Percentiles rank a stretch among this genome's conserved stretches.
These are phyloP conservation scores for Clangula hyemalis DNA, from an alignment of 2,797 vertebrate genomes.

Conservation along the genomic window DNA sequence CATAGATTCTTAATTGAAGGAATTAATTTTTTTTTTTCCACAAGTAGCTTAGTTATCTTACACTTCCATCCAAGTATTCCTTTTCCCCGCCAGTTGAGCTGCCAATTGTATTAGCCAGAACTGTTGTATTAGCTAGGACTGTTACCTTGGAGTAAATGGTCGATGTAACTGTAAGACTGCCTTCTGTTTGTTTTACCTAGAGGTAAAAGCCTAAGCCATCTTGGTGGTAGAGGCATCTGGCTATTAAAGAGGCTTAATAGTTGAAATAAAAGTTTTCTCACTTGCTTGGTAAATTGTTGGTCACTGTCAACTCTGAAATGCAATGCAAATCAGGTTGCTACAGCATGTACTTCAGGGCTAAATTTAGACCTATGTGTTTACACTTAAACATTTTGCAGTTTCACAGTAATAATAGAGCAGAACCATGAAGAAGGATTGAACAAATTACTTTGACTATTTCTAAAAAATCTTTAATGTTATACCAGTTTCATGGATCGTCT, in stretches of 20 bases:
- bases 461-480: not conserved
- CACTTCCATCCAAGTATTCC: not conserved
- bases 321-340: not conserved
- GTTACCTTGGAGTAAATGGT: not conserved
- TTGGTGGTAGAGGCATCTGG: not conserved
- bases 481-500: not conserved
- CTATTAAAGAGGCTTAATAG: not conserved
- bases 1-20: not conserved
- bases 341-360: not conserved
- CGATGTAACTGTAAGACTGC: not conserved
- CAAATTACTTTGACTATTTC: not conserved
- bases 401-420: not conserved
- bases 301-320: not conserved
- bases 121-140: not conserved
- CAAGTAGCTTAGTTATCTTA: not conserved
- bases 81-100: not conserved
- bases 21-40: not conserved
- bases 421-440: not conserved
- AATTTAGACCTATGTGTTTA: not conserved
- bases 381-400: not conserved
- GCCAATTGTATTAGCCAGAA: not conserved
- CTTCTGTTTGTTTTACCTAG: accelerated
- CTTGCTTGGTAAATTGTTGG: not conserved
- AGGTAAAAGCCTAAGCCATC: not conserved
- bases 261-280: not conserved